These are phyloP conservation scores for Orientallactaga sibirica DNA, from an alignment of 2,797 vertebrate genomes.

Conservation along the genomic window DNA sequence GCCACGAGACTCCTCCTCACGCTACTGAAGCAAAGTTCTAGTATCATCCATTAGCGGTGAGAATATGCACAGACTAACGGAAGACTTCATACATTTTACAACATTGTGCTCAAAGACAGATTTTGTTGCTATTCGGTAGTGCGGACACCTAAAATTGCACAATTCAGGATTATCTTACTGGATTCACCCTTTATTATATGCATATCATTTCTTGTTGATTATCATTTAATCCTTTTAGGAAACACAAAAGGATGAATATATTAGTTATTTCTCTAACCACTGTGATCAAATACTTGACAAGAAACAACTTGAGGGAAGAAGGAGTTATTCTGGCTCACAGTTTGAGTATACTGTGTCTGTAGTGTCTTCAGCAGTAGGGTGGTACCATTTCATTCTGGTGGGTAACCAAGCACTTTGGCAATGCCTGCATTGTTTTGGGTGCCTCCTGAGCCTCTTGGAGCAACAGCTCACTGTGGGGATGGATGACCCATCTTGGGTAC, in stretches of 20 bases:
- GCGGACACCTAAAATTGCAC: neutral
- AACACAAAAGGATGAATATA: neutral
- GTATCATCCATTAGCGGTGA: neutral
- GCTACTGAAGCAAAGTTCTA: neutral
- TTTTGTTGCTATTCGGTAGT: neutral
- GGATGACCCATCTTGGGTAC: too few relatives aligned
- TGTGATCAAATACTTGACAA: neutral
- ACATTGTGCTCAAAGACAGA: constrained; percentile 23
- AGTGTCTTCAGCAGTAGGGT: too few relatives aligned
- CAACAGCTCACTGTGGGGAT: too few relatives aligned
- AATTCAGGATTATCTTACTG: neutral
- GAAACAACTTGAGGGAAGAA: neutral
- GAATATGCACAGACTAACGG: neutral
- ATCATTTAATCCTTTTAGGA: neutral
- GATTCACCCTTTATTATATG: neutral
- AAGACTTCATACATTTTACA: neutral
- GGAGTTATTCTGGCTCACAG: neutral
- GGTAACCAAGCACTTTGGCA: too few relatives aligned
- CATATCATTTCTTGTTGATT: neutral
- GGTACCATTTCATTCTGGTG: too few relatives aligned
- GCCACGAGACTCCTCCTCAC: neutral
- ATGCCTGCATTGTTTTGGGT: too few relatives aligned
- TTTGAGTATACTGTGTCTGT: neutral
- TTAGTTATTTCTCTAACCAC: neutral
- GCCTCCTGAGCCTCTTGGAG: too few relatives aligned